Conservation (phyloP, 2,888 invertebrate genomes). For the Adineta ricciae region DNA sequence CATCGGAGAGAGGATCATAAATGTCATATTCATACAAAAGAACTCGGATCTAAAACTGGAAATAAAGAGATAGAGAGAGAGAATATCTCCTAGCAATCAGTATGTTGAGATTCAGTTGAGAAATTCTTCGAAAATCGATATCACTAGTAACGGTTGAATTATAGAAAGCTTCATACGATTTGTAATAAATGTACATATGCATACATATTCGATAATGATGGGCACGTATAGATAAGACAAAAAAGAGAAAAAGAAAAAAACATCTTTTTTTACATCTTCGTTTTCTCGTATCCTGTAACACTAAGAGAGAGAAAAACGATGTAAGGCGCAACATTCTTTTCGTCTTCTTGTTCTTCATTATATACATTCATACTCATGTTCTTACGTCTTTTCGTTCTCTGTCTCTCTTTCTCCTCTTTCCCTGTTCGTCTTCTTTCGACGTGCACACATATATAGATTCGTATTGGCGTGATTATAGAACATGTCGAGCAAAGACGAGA, state of each 20-base stretch:
- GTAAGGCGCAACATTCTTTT: not conserved
- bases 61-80: not conserved
- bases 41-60: not conserved
- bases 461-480: constrained; percentile 1
- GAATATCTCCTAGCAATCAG: no score
- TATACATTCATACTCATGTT: not conserved
- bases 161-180: not conserved
- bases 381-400: not conserved
- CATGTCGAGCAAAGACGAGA: not conserved
- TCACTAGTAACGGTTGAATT: not conserved
- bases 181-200: not conserved
- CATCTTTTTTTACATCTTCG: constrained; percentile 13
- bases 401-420: no score
- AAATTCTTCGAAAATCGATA: not conserved
- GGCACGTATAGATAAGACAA: constrained; percentile 11
- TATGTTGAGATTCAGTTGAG: no score
- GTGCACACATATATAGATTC: not conserved
- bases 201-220: not conserved
- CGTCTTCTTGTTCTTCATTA: not conserved
- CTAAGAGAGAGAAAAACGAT: not conserved
- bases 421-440: not conserved
- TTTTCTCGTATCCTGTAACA: constrained; percentile 8
- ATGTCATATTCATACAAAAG: not conserved
- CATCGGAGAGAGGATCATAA: not conserved
- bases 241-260: not conserved